phyloP scores from a whole-genome alignment of 2,797 vertebrate species.

The Acipenser ruthenus region DNA sequence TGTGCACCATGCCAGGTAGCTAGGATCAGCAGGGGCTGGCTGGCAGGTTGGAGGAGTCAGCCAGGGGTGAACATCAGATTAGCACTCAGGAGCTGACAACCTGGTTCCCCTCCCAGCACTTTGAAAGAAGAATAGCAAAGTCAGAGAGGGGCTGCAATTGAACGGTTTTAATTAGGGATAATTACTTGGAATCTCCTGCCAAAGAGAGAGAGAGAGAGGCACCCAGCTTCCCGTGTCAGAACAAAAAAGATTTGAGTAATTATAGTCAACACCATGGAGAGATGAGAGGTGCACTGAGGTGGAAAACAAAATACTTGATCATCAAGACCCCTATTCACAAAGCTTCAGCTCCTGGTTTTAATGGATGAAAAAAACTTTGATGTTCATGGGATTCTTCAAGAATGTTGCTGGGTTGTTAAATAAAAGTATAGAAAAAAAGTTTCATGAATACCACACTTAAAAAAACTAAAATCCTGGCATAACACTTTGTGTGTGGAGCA shows the following conservation, averaged over 20 bases:
- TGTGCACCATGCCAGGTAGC: constrained; percentile 22
- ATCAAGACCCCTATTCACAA: too few species aligned
- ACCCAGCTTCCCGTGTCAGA: constrained; percentile 38
- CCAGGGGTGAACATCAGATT: constrained; percentile 88
- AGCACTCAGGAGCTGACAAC: constrained; percentile 45
- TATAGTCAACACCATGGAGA: constrained; percentile 12
- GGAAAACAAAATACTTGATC: too few species aligned
- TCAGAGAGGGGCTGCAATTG: too few species aligned
- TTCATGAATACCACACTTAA: too few species aligned
- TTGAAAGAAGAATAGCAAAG: too few species aligned
- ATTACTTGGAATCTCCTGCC: constrained; percentile 73
- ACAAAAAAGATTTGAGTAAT: constrained; percentile 37
- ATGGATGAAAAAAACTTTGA: too few species aligned
- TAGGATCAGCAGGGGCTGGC: constrained; percentile 31
- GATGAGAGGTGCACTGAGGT: background rate
- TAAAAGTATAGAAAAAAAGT: too few species aligned
- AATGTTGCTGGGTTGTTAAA: too few species aligned
- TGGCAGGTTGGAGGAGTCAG: constrained; percentile 67
- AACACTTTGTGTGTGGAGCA: too few species aligned
- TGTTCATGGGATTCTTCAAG: too few species aligned
- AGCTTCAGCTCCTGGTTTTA: too few species aligned
- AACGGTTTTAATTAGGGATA: constrained; percentile 71
- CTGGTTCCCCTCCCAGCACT: constrained; percentile 27
- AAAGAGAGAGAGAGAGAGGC: constrained; percentile 28
- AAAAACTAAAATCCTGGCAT: too few species aligned